Evolutionary conservation across 2,113 vertebrate species (phyloP).

Genomic region (Hydropotes inermis): DNA sequence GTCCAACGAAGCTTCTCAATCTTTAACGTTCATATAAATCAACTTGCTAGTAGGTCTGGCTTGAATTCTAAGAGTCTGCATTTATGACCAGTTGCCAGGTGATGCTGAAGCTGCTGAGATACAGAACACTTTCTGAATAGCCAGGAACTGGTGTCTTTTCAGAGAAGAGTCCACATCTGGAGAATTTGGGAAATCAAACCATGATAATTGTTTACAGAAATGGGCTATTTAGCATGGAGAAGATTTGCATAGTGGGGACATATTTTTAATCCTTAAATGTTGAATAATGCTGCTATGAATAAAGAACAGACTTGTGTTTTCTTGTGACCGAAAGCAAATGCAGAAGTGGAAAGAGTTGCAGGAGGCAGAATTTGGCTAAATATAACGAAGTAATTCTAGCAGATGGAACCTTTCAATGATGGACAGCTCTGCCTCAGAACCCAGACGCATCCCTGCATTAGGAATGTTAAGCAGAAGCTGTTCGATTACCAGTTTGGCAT

Average conservation of each 20-base stretch:
- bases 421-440: not conserved
- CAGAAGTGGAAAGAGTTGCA: not conserved
- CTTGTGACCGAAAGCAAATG: constrained; percentile 35
- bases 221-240: not conserved
- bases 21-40: not conserved
- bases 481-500: not conserved
- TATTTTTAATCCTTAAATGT: not conserved
- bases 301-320: not conserved
- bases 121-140: not conserved
- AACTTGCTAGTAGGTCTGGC: not conserved
- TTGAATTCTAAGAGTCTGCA: not conserved
- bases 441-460: not conserved
- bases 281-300: not conserved
- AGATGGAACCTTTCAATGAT: not conserved
- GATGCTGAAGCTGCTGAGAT: no score
- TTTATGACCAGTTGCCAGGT: not conserved
- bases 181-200: not conserved
- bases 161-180: not conserved
- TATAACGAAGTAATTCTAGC: not conserved
- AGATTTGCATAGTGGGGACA: not conserved
- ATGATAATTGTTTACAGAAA: not conserved
- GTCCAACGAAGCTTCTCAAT: not conserved
- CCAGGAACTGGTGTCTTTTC: not conserved
- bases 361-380: not conserved
- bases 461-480: not conserved